Base-by-base conservation (phyloP, 2,888 invertebrate genomes). In the Plebejus melissa region DNA sequence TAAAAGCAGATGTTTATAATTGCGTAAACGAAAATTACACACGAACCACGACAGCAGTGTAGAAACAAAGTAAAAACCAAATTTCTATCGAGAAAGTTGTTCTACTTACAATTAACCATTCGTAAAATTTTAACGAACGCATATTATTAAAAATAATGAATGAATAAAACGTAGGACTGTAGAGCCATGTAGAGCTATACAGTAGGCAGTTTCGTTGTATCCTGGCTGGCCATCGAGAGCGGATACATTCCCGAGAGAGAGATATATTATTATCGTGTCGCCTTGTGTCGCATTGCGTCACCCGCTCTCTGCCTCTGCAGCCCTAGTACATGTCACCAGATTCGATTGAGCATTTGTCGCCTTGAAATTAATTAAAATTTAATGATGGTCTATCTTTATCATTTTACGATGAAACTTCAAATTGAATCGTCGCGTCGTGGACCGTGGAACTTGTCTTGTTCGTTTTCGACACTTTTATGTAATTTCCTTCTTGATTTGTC, bases 291-390 rank as follows among this genome's bases (percentile, higher is more conserved):
- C 60, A 77, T 70, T 75, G 76, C 79, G 79, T 76, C 78, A 77
- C 65, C 85, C 88, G 87, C 82, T 85, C 79, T 80, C 80, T 80
- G 79, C 79, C 83, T 85, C 87, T 92, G 90, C 79, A 76, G 81
- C 83, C 84, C 91, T 92, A 84, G 92, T 92, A 92, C 85, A 87
- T 92, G 92, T 92, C 92, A 91, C 91, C 91, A 87, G 87, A 82
- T 86, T 79, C 86, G 88, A 89, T 88, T 89, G 88, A 89, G 88
- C 87, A 88, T 89, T 88, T 84, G 82, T 83, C 84, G 82, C 84
- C 80, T 79, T 70, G 69, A 76, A 77, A 82, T 84, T 82, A 82
- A 78, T 81, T 78, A 77, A 58, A 71, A 69, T 76, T 78, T 76
- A 76, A 75, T 76, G 28, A 46, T n/a, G 36, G 28, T 57, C 11